Evolutionary conservation across 2,888 invertebrate species (phyloP).

Genomic region (Apomyelois bistriatella): DNA sequence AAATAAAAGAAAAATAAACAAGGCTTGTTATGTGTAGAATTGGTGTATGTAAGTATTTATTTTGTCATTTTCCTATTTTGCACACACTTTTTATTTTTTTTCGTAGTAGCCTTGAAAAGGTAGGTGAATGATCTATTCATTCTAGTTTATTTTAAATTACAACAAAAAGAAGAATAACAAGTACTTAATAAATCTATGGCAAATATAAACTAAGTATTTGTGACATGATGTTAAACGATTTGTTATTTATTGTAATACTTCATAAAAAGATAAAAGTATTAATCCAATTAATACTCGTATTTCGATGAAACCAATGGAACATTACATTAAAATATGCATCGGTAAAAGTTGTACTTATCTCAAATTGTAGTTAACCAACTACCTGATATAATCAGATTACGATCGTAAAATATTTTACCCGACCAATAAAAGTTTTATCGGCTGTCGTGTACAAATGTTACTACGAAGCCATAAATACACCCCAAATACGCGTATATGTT

Average conservation of each 20-base stretch:
- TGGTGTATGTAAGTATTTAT: neutral
- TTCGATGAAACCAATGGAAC: too few relatives aligned
- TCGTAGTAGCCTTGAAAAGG: neutral
- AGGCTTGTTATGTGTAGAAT: neutral
- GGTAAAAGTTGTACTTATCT: too few relatives aligned
- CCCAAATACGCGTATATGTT: constrained; percentile 39
- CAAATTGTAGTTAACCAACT: constrained; percentile 12
- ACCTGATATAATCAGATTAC: constrained; percentile 39
- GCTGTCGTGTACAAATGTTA: constrained; percentile 39
- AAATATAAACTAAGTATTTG: too few relatives aligned
- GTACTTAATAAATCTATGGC: too few relatives aligned
- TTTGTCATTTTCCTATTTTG: neutral
- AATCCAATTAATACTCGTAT: too few relatives aligned
- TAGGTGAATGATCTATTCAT: too few relatives aligned
- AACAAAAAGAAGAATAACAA: too few relatives aligned
- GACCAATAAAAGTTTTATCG: constrained; percentile 54
- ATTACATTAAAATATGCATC: too few relatives aligned
- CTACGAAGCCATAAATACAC: constrained; percentile 54
- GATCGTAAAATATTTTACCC: constrained; percentile 58
- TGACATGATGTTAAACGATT: too few relatives aligned
- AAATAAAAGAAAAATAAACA: neutral
- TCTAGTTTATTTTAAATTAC: too few relatives aligned
- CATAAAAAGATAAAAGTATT: too few relatives aligned
- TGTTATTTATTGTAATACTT: too few relatives aligned
- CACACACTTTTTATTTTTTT: neutral